Evolutionary conservation across 2,113 vertebrate species (phyloP), one percentile per base, ranked within the genome.

Genomic region (Mus pahari): DNA sequence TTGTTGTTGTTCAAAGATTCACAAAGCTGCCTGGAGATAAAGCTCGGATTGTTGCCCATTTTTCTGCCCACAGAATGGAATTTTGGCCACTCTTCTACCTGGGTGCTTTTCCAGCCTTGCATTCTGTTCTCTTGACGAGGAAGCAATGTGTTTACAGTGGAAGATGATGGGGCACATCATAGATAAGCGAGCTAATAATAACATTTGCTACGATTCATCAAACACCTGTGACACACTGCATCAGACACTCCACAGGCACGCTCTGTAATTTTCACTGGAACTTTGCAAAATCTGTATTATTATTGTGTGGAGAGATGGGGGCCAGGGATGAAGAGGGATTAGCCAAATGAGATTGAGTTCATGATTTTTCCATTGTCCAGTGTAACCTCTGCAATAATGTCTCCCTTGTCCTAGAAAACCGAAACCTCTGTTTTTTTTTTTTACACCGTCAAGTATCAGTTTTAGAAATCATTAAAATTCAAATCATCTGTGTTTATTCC

Each of bases 381-480:
- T 19, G 36, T 0, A 16, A 48, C 75, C 82, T 91, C 77, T 73
- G 77, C 22, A 82, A 50, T 87, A n/a, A 70, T 94, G 95, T 89
- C 36, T 95, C 28, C 75, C 77, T 95, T 91, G 66, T 92, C 53
- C 83, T 86, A 78, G 82, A 89, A 97, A 82, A 91, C 93, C 4
- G 53, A 91, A 91, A 89, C 94, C 28, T 86, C 90, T 94, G 73
- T 60, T 45, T 50, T 90, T 81, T 90, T 81, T 58, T 83, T 89
- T 92, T 81, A 92, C 91, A 83, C 50, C 89, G 83, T 79, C 84
- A 94, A 94, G 39, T 79, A 94, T 94, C 50, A 10, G 58, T 95
- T 96, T 71, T 71, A 50, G 91, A 93, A 96, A 77, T 86, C 58
- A 89, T 91, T 94, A 95, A 91, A 94, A 95, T 97, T 95, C 87